Evolutionary conservation across 2,797 vertebrate species (phyloP).

Genomic region (Myiotriccus ornatus): DNA sequence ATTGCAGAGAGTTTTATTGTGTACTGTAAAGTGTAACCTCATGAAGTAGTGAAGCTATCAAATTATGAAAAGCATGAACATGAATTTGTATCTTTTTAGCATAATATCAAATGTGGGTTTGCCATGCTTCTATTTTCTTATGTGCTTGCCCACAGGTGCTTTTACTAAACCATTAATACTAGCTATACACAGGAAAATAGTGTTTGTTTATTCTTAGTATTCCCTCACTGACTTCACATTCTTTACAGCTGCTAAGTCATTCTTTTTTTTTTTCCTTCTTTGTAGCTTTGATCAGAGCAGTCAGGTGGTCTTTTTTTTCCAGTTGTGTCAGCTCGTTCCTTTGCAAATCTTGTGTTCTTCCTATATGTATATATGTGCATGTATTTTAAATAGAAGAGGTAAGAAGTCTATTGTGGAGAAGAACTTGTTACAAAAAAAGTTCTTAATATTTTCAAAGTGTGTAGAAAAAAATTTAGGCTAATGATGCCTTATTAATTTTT

Average conservation of each 20-base stretch:
- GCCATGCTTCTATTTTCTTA: not conserved
- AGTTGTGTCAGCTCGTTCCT: not conserved
- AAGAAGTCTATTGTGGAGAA: not conserved
- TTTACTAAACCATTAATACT: not conserved
- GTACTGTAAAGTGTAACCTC: not conserved
- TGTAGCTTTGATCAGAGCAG: not conserved
- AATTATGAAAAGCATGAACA: not conserved
- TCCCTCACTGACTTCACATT: not conserved
- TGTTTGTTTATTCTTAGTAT: not conserved
- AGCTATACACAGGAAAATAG: not conserved
- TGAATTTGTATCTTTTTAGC: not conserved
- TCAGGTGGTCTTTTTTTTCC: not conserved
- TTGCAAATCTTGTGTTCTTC: not conserved
- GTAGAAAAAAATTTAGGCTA: not conserved
- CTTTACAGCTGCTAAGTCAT: not conserved
- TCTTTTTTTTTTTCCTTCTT: not conserved
- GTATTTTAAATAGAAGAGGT: not conserved
- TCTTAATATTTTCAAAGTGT: not conserved
- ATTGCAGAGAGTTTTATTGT: not conserved
- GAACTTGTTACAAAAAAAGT: not conserved
- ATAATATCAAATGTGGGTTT: not conserved
- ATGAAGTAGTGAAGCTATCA: not conserved
- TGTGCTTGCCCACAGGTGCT: not conserved
- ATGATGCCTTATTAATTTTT: not conserved
- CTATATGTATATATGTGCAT: not conserved